Evolutionary conservation across 2,113 vertebrate species (phyloP), one percentile per base, ranked within the genome.

Genomic region (Tragelaphus scriptus): DNA sequence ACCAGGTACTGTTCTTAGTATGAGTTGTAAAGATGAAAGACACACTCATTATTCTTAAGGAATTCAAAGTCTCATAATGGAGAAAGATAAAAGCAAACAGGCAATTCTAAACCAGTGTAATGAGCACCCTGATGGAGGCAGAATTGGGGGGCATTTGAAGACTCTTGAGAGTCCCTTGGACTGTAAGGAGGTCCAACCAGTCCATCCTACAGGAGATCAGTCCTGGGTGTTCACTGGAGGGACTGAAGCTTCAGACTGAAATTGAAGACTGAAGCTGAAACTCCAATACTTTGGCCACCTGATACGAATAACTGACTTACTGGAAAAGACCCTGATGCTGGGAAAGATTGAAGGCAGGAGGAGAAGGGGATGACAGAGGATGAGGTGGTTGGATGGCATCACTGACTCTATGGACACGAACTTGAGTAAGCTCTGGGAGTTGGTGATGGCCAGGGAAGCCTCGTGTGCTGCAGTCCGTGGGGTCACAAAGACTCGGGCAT

Each of bases 401-500:
- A 71, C 65, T 36, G 65, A 71, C 65, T 71, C 65, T 71, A 36
- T 23, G 65, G n/a, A 21, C 65, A 36, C 23, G 19, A 36, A 19
- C 36, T 12, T 36, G 65, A 23, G n/a, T 71, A 11, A 71, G 65
- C 65, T 36, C 65, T 71, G n/a, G 65, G 65, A 71, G n/a, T 71
- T 71, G 65, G 65, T 71, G n/a, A 71, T 71, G 65, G 65, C 19
- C 15, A 65, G 63, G 63, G 63, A 71, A 11, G n/a, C n/a, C n/a
- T 71, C 4, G 5, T 23, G 19, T 71, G n/a, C 65, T 71, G 9
- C 65, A 23, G 9, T 19, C 2, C 19, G 23, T 36, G 17, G 65
- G 19, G 9, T 71, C 0, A 0, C 65, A 36, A 71, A 71, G 65
- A 36, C 17, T 71, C 0, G 9, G n/a, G 36, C 9, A 11, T 36